Evolutionary conservation across 2,888 invertebrate genomes (phyloP), one percentile per base, ranked within the genome.

Genomic region (Eupithecia subumbrata): DNA sequence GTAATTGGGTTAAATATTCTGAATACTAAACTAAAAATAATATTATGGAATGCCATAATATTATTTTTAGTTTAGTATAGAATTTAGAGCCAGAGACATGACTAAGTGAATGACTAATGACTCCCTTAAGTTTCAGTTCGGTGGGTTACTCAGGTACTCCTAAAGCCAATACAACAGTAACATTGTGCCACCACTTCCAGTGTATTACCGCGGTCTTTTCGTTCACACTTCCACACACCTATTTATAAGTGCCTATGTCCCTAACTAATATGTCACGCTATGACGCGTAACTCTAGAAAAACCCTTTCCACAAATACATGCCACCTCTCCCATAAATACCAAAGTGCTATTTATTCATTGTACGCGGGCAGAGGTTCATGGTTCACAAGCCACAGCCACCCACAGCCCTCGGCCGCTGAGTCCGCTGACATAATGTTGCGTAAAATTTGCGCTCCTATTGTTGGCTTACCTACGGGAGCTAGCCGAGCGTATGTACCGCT

Each of bases 391-490:
- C 78, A 75, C 76, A 72, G 75, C 75, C 76, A 76, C 74, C 72
- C 78, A 75, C 76, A 72, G 75, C 75, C 76, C 76, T 76, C 80
- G 69, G 73, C 80, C 74, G 69, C 68, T 86, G 87, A 86, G 56
- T 56, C 37, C 30, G 63, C 63, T 37, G 66, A n/a, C 91, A 92
- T 92, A 94, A 94, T 93, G 93, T 92, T 91, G 92, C 94, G 93
- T 94, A 90, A 93, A 94, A 93, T 92, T 90, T 88, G 89, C 88
- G 87, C 89, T 87, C 87, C 90, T 84, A 90, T 92, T 92, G 91
- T 91, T 91, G 77, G 78, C 76, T 79, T 76, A 89, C 90, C 89
- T 90, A 82, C 82, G 79, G 67, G 70, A 73, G 86, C 74, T 73
- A 78, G 68, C 78, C 66, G 74, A 76, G 71, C 78, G 74, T 69